Evolutionary conservation across 2,797 vertebrate genomes (phyloP).

Genomic region (Myotis pilosus): DNA sequence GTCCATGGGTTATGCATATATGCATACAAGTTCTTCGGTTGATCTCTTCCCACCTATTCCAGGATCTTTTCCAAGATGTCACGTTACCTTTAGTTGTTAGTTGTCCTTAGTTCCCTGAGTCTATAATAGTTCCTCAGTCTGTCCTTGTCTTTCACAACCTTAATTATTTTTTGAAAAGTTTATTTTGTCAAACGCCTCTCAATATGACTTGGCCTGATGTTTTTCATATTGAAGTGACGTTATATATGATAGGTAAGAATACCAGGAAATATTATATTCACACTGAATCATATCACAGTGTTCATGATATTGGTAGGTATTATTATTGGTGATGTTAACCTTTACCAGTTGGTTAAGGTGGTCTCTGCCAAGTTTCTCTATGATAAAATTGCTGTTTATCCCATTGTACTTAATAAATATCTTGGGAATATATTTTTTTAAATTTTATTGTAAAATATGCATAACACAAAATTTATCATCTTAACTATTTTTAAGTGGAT

Average conservation of each 20-base stretch:
- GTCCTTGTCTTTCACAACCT: not conserved
- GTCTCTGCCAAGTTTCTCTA: not conserved
- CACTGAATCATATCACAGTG: not conserved
- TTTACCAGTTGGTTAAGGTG: not conserved
- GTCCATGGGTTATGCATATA: no score
- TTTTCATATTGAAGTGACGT: not conserved
- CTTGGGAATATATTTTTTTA: not conserved
- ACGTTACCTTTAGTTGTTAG: not conserved
- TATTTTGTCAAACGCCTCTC: not conserved
- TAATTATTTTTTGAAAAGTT: not conserved
- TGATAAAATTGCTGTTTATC: not conserved
- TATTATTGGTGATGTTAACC: not conserved
- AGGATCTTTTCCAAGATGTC: not conserved
- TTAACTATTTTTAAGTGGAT: not conserved
- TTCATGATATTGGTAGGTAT: not conserved
- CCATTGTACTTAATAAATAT: conserved; percentile 1
- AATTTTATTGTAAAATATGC: not conserved
- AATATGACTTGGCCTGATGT: not conserved
- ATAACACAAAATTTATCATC: not conserved
- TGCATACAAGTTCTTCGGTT: no score
- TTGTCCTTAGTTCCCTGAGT: not conserved
- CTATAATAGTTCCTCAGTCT: not conserved
- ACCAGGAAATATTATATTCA: not conserved
- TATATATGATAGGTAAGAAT: not conserved
- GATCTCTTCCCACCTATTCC: not conserved